Base-by-base conservation (phyloP, 2,888 invertebrate species). In the Strigamia transsilvanica region DNA sequence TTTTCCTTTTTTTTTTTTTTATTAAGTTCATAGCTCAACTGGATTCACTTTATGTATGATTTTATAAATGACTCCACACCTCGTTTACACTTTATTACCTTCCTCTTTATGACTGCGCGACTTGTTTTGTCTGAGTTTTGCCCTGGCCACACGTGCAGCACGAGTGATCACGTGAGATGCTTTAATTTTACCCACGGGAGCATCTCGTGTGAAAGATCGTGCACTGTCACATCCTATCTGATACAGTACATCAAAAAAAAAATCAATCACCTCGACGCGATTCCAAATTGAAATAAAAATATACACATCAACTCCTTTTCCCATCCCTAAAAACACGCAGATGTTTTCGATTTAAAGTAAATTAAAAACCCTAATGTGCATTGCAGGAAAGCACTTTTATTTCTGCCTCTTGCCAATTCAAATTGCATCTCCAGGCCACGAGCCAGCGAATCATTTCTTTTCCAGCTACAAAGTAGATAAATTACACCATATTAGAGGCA, bases 61-160 rank as follows among this genome's bases (percentile, higher is more conserved):
- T 56, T 56, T 6, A 56, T 56, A 18, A 56, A 56, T 18, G 56
- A 56, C 56, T 56, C 18, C 18, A 18, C 56, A 56, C 56, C 56
- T 56, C 18, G 18, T 56, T 56, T 2, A 3, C 56, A 56, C 21
- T 56, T 56, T 56, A 56, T 56, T 56, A 56, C 56, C 56, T 18
- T 56, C 46, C 18, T 56, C 56, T 56, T 56, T 56, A 18, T 7
- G 56, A 56, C 18, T 56, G 21, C 56, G 56, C 56, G 56, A n/a
- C 56, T 56, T 56, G 56, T 56, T 56, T 56, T 56, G 56, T 56
- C 56, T 56, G n/a, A 56, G 21, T 18, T 56, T 18, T n/a, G 56
- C 56, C 56, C 56, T 18, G 56, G 56, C 56, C 56, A 56, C 56
- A 56, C 56, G 56, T 56, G 56, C 56, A 18, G 56, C n/a, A 18